phyloP scores from a whole-genome alignment of 1,140 invertebrate genomes.

The Polyergus mexicanus region DNA sequence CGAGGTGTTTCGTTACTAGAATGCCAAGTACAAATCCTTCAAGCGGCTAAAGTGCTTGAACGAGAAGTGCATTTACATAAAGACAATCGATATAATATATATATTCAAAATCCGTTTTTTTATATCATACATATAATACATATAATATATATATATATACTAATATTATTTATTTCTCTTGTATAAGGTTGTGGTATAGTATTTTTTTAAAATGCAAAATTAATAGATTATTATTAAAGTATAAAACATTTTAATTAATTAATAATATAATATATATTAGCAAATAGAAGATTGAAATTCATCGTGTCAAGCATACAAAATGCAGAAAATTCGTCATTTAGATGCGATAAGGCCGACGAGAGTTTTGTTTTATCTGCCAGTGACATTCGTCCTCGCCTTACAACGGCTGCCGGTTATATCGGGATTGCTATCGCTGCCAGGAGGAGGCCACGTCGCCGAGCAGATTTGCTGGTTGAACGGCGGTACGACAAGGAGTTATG shows the following conservation, averaged over 20 bases:
- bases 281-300: not conserved
- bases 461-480: constrained; percentile 82
- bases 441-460: constrained; percentile 72
- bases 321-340: constrained; percentile 39
- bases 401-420: constrained; percentile 75
- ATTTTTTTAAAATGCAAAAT: not conserved
- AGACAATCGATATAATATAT: not conserved
- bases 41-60: not conserved
- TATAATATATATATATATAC: no score
- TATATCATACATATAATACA: no score
- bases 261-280: not conserved
- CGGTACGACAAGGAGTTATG: constrained; percentile 86
- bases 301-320: not conserved
- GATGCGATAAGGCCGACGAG: constrained; percentile 44
- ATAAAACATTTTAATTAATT: not conserved
- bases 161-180: not conserved
- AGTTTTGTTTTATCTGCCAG: constrained; percentile 66
- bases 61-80: constrained; percentile 10
- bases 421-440: constrained; percentile 81
- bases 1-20: constrained; percentile 23
- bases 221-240: not conserved
- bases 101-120: not conserved
- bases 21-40: constrained; percentile 11
- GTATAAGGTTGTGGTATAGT: no score
- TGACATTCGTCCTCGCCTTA: constrained; percentile 70